These are phyloP conservation scores for Euclidia mi DNA, from an alignment of 2,888 invertebrate genomes.

Conservation along the genomic window DNA sequence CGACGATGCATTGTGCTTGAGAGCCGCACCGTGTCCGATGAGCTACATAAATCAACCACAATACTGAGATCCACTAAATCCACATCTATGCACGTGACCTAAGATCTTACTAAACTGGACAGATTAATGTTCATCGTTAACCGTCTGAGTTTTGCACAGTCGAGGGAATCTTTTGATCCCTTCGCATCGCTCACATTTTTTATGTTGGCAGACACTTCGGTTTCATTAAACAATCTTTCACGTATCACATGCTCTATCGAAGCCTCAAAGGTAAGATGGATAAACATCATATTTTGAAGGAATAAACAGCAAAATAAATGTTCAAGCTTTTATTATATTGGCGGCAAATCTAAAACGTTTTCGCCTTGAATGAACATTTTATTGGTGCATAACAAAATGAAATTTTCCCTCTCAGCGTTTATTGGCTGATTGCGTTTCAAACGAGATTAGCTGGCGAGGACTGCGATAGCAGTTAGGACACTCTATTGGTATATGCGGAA, in stretches of 20 bases:
- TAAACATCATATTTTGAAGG: conserved; percentile 4
- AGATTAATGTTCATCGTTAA: conserved; percentile 62
- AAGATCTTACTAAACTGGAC: conserved; percentile 57
- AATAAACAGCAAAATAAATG: neutral
- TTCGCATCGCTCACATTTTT: conserved; percentile 55
- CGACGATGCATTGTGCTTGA: conserved; percentile 69
- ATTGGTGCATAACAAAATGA: conserved; percentile 32
- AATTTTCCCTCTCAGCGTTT: conserved; percentile 22
- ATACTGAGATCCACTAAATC: conserved; percentile 31
- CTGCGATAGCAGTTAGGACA: conserved; percentile 27
- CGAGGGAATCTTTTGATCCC: conserved; percentile 75
- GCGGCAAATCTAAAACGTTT: conserved; percentile 3
- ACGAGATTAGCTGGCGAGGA: conserved; percentile 31
- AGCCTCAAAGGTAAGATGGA: conserved; percentile 3
- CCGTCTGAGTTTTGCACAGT: conserved; percentile 69
- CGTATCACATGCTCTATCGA: neutral
- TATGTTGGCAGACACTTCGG: conserved; percentile 25
- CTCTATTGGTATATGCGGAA: conserved; percentile 32
- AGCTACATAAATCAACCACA: conserved; percentile 58
- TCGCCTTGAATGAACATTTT: conserved; percentile 3
- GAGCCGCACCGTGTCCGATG: conserved; percentile 72
- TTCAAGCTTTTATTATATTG: conserved; percentile 2
- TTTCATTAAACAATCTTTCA: conserved; percentile 22
- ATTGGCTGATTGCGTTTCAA: conserved; percentile 29
- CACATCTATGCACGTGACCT: conserved; percentile 4